A percentile compares a stretch with the other conserved stretches of the same genome.
These are phyloP conservation scores for Mus minutoides DNA, from an alignment of 2,797 vertebrate species.

Conservation along the genomic window DNA sequence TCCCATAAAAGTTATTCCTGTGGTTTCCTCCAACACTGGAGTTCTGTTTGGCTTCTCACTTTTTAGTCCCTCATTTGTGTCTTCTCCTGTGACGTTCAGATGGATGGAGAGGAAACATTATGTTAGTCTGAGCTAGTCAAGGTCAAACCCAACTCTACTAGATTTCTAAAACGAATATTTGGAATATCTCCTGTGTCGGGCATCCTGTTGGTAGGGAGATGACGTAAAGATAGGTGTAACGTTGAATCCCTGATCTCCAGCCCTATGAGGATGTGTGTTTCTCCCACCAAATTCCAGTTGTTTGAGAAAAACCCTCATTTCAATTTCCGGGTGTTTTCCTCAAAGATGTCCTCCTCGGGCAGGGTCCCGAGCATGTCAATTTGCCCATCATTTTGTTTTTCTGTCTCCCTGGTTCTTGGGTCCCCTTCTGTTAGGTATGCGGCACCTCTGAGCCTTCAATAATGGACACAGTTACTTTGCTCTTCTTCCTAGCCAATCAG, in stretches of 20 bases:
- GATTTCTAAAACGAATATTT: background rate
- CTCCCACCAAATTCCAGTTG: background rate
- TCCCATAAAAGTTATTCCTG: background rate
- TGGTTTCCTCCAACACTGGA: constrained; percentile 22
- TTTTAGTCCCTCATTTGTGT: background rate
- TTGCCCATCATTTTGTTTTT: background rate
- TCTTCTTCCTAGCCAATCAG: constrained; percentile 91
- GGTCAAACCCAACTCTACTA: background rate
- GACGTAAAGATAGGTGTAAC: background rate
- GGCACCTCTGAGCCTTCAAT: background rate
- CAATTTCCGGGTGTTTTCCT: background rate
- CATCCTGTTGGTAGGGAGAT: background rate
- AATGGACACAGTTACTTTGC: constrained; percentile 21
- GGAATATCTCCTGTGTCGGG: background rate
- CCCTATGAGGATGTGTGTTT: background rate
- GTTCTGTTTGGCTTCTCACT: constrained; percentile 14
- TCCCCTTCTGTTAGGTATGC: background rate
- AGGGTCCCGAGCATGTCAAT: background rate
- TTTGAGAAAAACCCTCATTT: background rate
- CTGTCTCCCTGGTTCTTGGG: background rate
- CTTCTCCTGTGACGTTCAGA: background rate
- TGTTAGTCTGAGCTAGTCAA: background rate
- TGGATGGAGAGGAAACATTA: background rate
- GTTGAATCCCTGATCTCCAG: background rate
- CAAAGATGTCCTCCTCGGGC: background rate